Conservation (phyloP, 2,113 vertebrate genomes). For the Oryzias melastigma region DNA sequence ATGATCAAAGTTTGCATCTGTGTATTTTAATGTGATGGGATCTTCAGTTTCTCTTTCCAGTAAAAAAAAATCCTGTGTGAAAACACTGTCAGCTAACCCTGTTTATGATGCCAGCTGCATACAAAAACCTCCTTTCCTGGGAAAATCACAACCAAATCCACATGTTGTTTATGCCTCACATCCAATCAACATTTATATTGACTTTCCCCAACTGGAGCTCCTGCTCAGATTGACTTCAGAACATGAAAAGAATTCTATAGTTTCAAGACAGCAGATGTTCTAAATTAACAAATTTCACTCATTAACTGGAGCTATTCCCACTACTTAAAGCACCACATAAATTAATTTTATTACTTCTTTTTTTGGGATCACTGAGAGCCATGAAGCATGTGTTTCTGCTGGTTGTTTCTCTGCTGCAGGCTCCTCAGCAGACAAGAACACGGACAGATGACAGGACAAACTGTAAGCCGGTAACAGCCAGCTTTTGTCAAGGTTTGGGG, state of each 20-base stretch:
- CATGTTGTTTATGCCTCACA: too few species aligned
- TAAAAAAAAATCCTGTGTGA: too few species aligned
- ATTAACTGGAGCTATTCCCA: constrained; percentile 40
- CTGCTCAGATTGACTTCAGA: constrained; percentile 39
- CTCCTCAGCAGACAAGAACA: background rate
- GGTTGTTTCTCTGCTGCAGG: constrained; percentile 12
- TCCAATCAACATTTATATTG: background rate
- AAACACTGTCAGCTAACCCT: too few species aligned
- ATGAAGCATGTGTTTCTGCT: constrained; percentile 35
- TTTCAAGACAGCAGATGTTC: constrained; percentile 7
- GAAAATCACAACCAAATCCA: too few species aligned
- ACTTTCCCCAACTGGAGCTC: background rate
- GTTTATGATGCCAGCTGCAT: too few species aligned
- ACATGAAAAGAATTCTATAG: constrained; percentile 9
- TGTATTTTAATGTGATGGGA: too few species aligned
- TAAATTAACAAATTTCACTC: constrained; percentile 43
- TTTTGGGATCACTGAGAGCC: background rate
- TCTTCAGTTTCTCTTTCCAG: too few species aligned
- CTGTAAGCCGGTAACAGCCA: constrained; percentile 44
- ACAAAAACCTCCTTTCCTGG: too few species aligned
- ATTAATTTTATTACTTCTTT: background rate
- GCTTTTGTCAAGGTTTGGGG: constrained; percentile 54
- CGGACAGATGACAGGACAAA: background rate
- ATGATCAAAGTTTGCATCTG: too few species aligned
- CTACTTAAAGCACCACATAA: constrained; percentile 22